Evolutionary conservation across 2,888 invertebrate species (phyloP).

Genomic region (Drosophila antonietae): DNA sequence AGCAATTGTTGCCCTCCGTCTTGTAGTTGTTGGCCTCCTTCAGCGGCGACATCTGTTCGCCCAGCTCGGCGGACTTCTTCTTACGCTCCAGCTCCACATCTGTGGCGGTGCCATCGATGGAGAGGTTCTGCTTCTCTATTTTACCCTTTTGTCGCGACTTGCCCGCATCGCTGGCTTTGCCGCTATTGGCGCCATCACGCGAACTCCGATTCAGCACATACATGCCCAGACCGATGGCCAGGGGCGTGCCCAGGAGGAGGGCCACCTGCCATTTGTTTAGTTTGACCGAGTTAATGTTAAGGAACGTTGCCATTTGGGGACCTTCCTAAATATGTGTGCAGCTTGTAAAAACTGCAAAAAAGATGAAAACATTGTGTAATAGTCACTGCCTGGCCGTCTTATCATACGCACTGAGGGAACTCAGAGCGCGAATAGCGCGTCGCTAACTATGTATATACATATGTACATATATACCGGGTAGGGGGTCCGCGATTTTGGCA

Average conservation of each 20-base stretch:
- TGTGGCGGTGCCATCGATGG: slow-evolving; percentile 85
- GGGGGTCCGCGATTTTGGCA: slow-evolving; percentile 31
- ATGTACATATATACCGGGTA: slow-evolving; percentile 31
- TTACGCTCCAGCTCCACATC: slow-evolving; percentile 85
- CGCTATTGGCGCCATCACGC: slow-evolving; percentile 22
- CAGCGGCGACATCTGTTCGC: slow-evolving; percentile 86
- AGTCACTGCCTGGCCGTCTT: slow-evolving; percentile 35
- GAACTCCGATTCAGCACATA: slow-evolving; percentile 84
- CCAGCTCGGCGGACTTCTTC: slow-evolving; percentile 76
- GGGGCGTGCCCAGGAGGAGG: slow-evolving; percentile 92
- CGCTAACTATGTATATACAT: slow-evolving; percentile 39
- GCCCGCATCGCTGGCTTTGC: slow-evolving; percentile 16
- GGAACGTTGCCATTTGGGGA: slow-evolving; percentile 65
- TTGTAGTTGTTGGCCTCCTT: slow-evolving; percentile 92
- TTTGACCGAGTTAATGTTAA: slow-evolving; percentile 76
- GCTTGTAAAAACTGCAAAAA: slow-evolving; percentile 49
- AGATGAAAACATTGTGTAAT: slow-evolving; percentile 68
- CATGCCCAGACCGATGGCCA: slow-evolving; percentile 92
- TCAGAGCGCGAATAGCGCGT: slow-evolving; percentile 15
- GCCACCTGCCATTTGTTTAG: slow-evolving; percentile 93
- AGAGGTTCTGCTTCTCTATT: slow-evolving; percentile 85
- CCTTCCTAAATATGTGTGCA: slow-evolving; percentile 32
- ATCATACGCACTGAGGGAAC: slow-evolving; percentile 35
- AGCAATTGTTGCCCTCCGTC: slow-evolving; percentile 94
- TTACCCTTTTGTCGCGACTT: slow-evolving; percentile 71